These are phyloP conservation scores for Notolepis coatsorum DNA, from an alignment of 2,797 vertebrate genomes.

Conservation along the genomic window DNA sequence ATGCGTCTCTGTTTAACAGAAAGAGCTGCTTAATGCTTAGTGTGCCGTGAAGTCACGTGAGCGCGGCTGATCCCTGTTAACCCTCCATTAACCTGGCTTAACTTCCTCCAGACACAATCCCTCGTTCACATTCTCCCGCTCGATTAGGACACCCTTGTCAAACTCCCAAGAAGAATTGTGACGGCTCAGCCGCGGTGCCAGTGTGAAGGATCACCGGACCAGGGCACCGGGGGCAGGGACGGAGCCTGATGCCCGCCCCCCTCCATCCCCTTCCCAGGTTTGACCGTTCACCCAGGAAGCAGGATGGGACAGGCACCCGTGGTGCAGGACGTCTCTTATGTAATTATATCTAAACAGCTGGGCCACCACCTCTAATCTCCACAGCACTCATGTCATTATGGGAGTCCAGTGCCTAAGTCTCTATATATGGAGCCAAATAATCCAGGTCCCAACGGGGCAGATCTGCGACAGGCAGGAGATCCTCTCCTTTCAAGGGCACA, in stretches of 20 bases:
- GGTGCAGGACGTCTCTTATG: conserved; percentile 2
- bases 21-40: conserved; percentile 51
- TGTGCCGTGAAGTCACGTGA: background rate
- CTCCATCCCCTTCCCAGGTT: background rate
- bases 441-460: background rate
- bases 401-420: conserved; percentile 16
- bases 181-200: background rate
- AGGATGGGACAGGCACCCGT: background rate
- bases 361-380: conserved; percentile 35
- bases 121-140: background rate
- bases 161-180: conserved; percentile 17
- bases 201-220: background rate
- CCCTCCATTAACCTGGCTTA: conserved; percentile 64
- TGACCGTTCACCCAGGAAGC: conserved; percentile 31
- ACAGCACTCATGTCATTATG: conserved; percentile 23
- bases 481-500: no score
- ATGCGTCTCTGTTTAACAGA: conserved; percentile 39
- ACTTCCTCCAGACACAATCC: conserved; percentile 15
- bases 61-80: conserved; percentile 55
- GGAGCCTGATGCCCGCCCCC: conserved; percentile 14
- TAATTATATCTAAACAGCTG: conserved; percentile 33
- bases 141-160: background rate
- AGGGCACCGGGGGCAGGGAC: background rate
- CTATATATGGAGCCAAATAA: conserved; percentile 5
- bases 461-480: no score